Base-by-base conservation (phyloP, 2,888 invertebrate species). In the Galerucella calmariensis region DNA sequence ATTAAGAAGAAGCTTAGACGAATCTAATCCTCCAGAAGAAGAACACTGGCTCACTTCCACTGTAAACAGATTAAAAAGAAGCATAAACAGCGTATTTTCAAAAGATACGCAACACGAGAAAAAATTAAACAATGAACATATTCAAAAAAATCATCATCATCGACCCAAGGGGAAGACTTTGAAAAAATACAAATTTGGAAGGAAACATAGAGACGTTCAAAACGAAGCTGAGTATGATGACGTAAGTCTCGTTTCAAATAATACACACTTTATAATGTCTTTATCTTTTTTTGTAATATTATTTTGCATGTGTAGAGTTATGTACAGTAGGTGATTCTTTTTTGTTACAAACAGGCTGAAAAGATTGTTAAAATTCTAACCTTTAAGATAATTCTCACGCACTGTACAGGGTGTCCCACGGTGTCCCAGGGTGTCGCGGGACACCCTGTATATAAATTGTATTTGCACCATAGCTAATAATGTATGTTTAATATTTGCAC, bases 41-140 rank as follows among this genome's bases (percentile, higher is more conserved):
- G 83, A 83, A 66, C 82, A 85, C 77, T 88, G 87, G 87, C 74
- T 87, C 11, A 81, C 83, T n/a, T 82, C 78, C 68, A 83, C 85
- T 75, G 82, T 89, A 59, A 87, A 87, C 72, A 87, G 89, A 78
- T 83, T 89, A 81, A 89, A 87, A 80, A 82, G 88, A 73, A 81
- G 82, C 75, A 81, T 85, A 69, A 75, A 80, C 74, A 78, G 70
- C 70, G 79, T 84, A 59, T 81, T 84, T 75, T 78, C 79, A 61
- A 81, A 80, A 63, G 72, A 76, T 8, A 20, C 61, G 41, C 74
- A 73, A 62, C 67, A 72, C 24, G 71, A n/a, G n/a, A n/a, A 71
- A 24, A 73, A 76, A 65, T 65, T n/a, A 27, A 70, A 61, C 24
- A 51, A 75, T 56, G 75, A 78, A 9, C 63, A 63, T 2, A 16